phyloP scores from a whole-genome alignment of 1,140 invertebrate genomes.

The Batillaria attramentaria region DNA sequence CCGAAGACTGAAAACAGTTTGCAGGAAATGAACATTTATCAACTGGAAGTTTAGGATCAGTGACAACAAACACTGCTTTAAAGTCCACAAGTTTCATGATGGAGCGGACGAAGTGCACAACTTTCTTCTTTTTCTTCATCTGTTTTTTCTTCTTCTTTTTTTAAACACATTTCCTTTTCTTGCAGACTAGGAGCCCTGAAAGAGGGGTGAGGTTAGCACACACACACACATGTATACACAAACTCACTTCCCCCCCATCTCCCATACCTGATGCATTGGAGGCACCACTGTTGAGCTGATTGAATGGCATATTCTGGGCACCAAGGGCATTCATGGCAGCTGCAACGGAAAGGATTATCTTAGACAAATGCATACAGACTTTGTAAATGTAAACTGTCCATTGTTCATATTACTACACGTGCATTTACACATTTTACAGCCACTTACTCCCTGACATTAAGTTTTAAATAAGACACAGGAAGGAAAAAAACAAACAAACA shows the following conservation, averaged over 20 bases:
- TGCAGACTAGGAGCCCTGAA: not conserved
- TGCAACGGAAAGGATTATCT: too few relatives aligned
- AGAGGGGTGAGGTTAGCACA: not conserved
- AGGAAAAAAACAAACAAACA: not conserved
- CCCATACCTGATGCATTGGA: constrained; percentile 44
- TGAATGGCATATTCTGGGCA: constrained; percentile 66
- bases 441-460: not conserved
- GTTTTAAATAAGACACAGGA: not conserved
- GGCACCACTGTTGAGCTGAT: constrained; percentile 25
- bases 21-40: too few relatives aligned
- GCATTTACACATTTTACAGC: too few relatives aligned
- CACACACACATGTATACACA: not conserved
- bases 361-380: too few relatives aligned
- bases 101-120: not conserved
- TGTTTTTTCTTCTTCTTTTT: not conserved
- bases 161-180: not conserved
- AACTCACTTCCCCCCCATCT: too few relatives aligned
- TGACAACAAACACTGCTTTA: too few relatives aligned
- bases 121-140: not conserved
- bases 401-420: too few relatives aligned
- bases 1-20: too few relatives aligned
- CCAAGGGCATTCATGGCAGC: constrained; percentile 52
- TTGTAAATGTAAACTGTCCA: too few relatives aligned
- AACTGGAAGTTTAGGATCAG: too few relatives aligned
- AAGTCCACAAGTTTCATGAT: too few relatives aligned